Evolutionary conservation across 2,113 vertebrate genomes (phyloP).

Genomic region (Peromyscus leucopus): DNA sequence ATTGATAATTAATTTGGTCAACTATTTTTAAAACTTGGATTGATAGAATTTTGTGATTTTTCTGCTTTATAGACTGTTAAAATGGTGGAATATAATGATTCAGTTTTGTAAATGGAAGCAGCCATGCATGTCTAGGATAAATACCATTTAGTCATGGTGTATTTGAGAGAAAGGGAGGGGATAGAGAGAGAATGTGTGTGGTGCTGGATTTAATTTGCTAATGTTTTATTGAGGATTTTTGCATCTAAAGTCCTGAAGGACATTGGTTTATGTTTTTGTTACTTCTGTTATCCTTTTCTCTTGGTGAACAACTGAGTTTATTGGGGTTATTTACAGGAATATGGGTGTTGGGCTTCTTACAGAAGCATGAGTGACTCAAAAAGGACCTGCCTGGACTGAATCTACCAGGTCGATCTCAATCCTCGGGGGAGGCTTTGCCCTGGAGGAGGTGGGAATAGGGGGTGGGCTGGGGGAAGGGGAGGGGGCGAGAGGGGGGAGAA

Average conservation of each 20-base stretch:
- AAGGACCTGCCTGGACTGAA: too few species aligned
- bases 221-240: conserved; percentile 47
- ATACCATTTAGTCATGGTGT: not conserved
- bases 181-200: not conserved
- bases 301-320: not conserved
- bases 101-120: not conserved
- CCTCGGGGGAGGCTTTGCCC: too few species aligned
- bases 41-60: not conserved
- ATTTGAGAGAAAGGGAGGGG: not conserved
- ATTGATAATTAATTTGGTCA: not conserved
- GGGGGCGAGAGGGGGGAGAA: too few species aligned
- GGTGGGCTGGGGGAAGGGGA: too few species aligned
- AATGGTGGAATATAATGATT: not conserved
- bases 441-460: too few species aligned
- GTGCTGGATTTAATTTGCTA: not conserved
- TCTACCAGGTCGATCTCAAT: too few species aligned
- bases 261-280: not conserved
- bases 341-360: not conserved
- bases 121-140: not conserved
- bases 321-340: not conserved
- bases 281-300: not conserved
- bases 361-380: not conserved
- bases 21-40: not conserved
- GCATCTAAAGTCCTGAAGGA: not conserved
- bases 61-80: not conserved